Evolutionary conservation across 2,113 vertebrate species (phyloP).

Genomic region (Syrmaticus mikado): DNA sequence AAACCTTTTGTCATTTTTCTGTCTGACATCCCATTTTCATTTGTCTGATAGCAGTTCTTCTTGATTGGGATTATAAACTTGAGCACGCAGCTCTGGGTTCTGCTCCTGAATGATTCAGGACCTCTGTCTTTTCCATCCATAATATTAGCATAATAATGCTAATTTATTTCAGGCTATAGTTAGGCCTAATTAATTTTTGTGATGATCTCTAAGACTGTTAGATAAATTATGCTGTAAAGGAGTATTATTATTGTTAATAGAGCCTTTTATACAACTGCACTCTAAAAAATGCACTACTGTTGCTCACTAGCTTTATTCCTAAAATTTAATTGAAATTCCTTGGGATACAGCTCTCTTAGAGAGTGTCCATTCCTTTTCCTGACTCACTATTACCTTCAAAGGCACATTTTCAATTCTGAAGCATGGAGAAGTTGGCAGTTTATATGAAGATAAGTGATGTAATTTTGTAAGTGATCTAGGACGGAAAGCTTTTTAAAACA

Average conservation of each 20-base stretch:
- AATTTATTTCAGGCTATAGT: conserved; percentile 40
- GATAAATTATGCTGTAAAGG: conserved; percentile 49
- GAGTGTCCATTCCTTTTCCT: neutral
- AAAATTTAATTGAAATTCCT: conserved; percentile 3
- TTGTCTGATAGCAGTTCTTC: neutral
- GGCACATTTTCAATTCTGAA: neutral
- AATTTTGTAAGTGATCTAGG: neutral
- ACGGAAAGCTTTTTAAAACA: conserved; percentile 1
- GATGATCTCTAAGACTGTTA: conserved; percentile 35
- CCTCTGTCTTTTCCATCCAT: conserved; percentile 20
- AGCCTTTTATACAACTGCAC: conserved; percentile 36
- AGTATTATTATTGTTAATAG: conserved; percentile 51
- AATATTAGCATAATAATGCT: conserved; percentile 55
- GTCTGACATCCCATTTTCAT: neutral
- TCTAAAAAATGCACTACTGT: conserved; percentile 5
- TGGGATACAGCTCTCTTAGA: neutral
- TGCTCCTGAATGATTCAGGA: conserved; percentile 3
- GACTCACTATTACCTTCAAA: neutral
- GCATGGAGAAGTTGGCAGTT: neutral
- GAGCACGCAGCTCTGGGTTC: neutral
- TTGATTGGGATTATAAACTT: neutral
- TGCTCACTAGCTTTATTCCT: neutral
- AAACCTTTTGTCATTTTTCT: neutral
- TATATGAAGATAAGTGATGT: neutral
- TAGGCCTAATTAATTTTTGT: conserved; percentile 56